Evolutionary conservation across 2,797 vertebrate species (phyloP).

Genomic region (Acanthurus lineatus): DNA sequence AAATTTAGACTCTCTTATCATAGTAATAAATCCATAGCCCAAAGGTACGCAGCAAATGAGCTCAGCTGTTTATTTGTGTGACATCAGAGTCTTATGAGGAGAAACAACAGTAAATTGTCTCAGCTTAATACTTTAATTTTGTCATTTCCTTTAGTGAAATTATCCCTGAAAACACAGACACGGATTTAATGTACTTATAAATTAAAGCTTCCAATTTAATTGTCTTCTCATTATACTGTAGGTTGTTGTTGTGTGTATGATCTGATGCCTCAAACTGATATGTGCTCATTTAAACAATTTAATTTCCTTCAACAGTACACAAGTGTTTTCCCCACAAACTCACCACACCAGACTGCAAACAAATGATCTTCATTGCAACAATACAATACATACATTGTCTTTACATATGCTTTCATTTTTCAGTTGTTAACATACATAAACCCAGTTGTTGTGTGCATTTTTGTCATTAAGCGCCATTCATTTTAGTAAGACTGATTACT

Average conservation of each 20-base stretch:
- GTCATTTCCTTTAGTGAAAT: slow-evolving; percentile 66
- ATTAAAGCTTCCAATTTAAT: slow-evolving; percentile 42
- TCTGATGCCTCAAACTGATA: slow-evolving; percentile 2
- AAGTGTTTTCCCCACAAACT: slow-evolving; percentile 13
- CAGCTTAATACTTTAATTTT: slow-evolving; percentile 55
- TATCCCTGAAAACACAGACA: slow-evolving; percentile 48
- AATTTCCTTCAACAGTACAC: slow-evolving; percentile 33
- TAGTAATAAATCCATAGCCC: slow-evolving; percentile 32
- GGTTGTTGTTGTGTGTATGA: slow-evolving; percentile 5
- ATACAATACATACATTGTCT: slow-evolving; percentile 52
- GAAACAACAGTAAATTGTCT: slow-evolving; percentile 37
- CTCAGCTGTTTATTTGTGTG: slow-evolving; percentile 22
- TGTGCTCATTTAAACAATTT: slow-evolving; percentile 40
- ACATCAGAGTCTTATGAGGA: slow-evolving; percentile 25
- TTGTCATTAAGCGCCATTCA: slow-evolving; percentile 55
- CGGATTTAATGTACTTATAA: slow-evolving; percentile 23
- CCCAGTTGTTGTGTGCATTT: slow-evolving; percentile 56
- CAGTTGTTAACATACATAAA: slow-evolving; percentile 45
- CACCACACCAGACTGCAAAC: slow-evolving; percentile 12
- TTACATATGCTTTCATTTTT: slow-evolving; percentile 43
- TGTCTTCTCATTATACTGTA: slow-evolving; percentile 21
- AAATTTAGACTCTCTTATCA: slow-evolving; percentile 13
- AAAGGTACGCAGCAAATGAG: slow-evolving; percentile 12
- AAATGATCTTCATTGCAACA: slow-evolving; percentile 40
- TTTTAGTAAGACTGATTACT: slow-evolving; percentile 38